These are phyloP conservation scores for Scytalopus superciliaris DNA, from an alignment of 2,113 vertebrate species.

Conservation along the genomic window DNA sequence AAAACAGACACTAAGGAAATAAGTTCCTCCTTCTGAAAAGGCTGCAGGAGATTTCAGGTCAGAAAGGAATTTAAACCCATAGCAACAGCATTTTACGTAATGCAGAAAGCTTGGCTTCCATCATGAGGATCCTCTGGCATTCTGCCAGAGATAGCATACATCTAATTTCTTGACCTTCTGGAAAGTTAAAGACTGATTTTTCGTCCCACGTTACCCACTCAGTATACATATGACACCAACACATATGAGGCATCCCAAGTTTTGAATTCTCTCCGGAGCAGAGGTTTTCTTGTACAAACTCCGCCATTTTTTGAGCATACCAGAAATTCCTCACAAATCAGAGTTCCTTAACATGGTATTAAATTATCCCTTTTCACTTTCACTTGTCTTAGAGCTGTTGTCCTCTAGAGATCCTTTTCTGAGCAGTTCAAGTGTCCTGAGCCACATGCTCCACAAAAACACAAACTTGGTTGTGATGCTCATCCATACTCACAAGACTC, in stretches of 20 bases:
- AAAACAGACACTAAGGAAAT: neutral
- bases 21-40: neutral
- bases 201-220: neutral
- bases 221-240: neutral
- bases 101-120: neutral
- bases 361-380: neutral
- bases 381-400: neutral
- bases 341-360: neutral
- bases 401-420: neutral
- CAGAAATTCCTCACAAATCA: neutral
- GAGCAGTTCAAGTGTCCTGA: neutral
- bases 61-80: neutral
- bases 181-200: neutral
- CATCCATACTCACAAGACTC: neutral
- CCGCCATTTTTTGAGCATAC: neutral
- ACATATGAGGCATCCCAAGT: neutral
- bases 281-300: neutral
- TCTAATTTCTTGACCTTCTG: neutral
- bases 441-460: neutral
- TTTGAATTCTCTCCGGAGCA: neutral
- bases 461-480: neutral
- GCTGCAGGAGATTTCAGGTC: neutral
- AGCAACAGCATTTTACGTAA: neutral
- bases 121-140: neutral
- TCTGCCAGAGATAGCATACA: neutral